Conservation (phyloP, 2,888 invertebrate species). For the Hemithea aestivaria region DNA sequence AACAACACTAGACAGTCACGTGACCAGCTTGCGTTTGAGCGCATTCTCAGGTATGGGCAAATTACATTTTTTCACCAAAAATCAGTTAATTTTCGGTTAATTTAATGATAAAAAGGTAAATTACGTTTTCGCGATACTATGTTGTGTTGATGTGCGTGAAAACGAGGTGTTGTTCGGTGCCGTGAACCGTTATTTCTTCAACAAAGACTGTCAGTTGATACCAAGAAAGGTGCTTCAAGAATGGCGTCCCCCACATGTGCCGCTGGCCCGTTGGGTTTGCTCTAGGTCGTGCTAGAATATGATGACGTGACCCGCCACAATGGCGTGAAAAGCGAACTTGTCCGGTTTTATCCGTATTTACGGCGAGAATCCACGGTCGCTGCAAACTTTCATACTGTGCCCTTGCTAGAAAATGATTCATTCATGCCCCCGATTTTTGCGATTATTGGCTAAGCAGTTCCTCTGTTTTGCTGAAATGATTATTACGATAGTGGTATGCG, state of each 20-base stretch:
- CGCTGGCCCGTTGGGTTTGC: conserved; percentile 68
- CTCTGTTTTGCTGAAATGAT: conserved; percentile 17
- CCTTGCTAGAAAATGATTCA: conserved; percentile 63
- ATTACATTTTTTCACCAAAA: conserved; percentile 69
- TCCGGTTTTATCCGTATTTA: conserved; percentile 38
- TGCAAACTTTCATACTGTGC: conserved; percentile 38
- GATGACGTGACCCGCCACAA: conserved; percentile 62
- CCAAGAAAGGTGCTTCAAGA: conserved; percentile 83
- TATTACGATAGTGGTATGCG: conserved; percentile 1
- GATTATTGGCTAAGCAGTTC: conserved; percentile 47
- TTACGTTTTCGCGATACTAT: conserved; percentile 37
- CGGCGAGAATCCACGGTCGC: conserved; percentile 36
- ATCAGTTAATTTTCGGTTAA: conserved; percentile 58
- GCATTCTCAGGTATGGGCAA: conserved; percentile 83
- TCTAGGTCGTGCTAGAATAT: conserved; percentile 55
- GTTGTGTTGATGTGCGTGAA: conserved; percentile 58
- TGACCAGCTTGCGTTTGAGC: conserved; percentile 85
- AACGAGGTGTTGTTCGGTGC: conserved; percentile 55
- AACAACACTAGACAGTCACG: conserved; percentile 78
- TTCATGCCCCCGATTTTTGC: conserved; percentile 69
- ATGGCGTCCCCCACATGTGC: conserved; percentile 88
- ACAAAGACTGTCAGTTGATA: conserved; percentile 81
- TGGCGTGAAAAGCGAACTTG: conserved; percentile 48
- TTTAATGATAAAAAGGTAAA: conserved; percentile 65
- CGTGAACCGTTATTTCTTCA: conserved; percentile 64